A percentile compares a stretch with the other conserved stretches of the same genome.
These are phyloP conservation scores for Characodon lateralis DNA, from an alignment of 2,797 vertebrate species.

Conservation along the genomic window DNA sequence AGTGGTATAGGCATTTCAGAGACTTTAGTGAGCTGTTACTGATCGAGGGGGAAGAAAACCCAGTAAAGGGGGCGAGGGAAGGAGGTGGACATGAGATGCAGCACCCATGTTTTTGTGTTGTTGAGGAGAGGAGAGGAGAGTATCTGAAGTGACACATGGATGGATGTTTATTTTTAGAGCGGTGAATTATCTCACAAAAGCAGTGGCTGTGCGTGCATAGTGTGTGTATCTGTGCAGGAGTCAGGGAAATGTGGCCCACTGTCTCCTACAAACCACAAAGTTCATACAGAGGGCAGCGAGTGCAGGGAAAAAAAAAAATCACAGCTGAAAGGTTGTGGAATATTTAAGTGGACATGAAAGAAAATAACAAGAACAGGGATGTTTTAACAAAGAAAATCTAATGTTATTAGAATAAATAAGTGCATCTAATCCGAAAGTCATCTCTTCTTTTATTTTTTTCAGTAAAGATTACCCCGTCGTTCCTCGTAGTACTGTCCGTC, in stretches of 20 bases:
- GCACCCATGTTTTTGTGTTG: slow-evolving; percentile 41
- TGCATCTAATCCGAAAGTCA: slow-evolving; percentile 7
- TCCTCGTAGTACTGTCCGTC: slow-evolving; percentile 91
- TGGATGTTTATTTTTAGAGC: slow-evolving; percentile 81
- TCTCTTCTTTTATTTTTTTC: slow-evolving; percentile 18
- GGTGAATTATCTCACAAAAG: slow-evolving; percentile 75
- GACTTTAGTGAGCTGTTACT: slow-evolving; percentile 41
- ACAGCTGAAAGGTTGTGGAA: slow-evolving; percentile 62
- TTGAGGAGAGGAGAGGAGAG: slow-evolving; percentile 41
- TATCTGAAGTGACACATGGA: slow-evolving; percentile 80
- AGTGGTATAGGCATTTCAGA: slow-evolving; percentile 28
- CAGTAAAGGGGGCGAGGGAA: not conserved
- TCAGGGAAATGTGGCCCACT: slow-evolving; percentile 70
- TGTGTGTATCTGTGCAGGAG: slow-evolving; percentile 60
- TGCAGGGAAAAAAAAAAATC: slow-evolving; percentile 51
- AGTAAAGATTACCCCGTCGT: slow-evolving; percentile 97
- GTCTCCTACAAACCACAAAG: slow-evolving; percentile 73
- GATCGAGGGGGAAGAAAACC: slow-evolving; percentile 11
- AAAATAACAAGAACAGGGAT: slow-evolving; percentile 16
- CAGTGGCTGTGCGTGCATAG: slow-evolving; percentile 27
- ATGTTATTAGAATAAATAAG: slow-evolving; percentile 15
- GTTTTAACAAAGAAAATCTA: slow-evolving; percentile 10
- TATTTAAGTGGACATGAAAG: slow-evolving; percentile 48
- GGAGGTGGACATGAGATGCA: slow-evolving; percentile 22
- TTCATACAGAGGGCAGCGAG: slow-evolving; percentile 73